Evolutionary conservation across 2,888 invertebrate genomes (phyloP).

Genomic region (Scaptomyza reducta): DNA sequence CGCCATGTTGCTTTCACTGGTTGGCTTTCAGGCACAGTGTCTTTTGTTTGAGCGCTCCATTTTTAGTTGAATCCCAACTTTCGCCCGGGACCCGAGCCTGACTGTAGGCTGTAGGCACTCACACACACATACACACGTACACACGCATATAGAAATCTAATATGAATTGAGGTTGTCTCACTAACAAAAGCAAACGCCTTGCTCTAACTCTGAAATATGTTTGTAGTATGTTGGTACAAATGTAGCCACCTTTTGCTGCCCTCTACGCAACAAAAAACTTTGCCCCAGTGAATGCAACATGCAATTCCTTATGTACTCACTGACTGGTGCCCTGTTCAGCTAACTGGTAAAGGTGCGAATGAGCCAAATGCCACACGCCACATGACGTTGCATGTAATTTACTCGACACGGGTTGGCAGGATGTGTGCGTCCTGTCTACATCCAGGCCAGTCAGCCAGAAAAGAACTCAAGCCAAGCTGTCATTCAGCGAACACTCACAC

Average conservation of each 20-base stretch:
- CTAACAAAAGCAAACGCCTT: constrained; percentile 75
- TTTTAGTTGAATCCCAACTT: constrained; percentile 75
- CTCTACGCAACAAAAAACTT: constrained; percentile 63
- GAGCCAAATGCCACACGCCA: constrained; percentile 74
- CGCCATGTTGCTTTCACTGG: constrained; percentile 7
- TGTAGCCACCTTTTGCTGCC: constrained; percentile 65
- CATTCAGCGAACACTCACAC: constrained; percentile 64
- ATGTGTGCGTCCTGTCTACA: constrained; percentile 67
- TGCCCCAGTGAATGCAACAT: constrained; percentile 65
- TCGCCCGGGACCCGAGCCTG: constrained; percentile 47
- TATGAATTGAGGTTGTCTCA: constrained; percentile 83
- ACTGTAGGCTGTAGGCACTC: constrained; percentile 44
- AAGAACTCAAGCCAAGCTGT: constrained; percentile 56
- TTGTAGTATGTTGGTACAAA: constrained; percentile 43
- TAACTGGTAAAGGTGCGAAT: constrained; percentile 65
- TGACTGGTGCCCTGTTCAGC: neutral
- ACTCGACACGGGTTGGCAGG: constrained; percentile 64
- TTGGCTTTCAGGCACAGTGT: constrained; percentile 52
- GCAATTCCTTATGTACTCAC: constrained; percentile 29
- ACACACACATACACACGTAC: constrained; percentile 28
- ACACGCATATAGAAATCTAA: constrained; percentile 68
- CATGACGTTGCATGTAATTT: constrained; percentile 81
- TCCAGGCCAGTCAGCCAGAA: constrained; percentile 65
- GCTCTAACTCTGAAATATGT: constrained; percentile 52
- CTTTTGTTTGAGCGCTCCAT: constrained; percentile 79